phyloP scores from a whole-genome alignment of 2,888 invertebrate species.

The Zygaena filipendulae region DNA sequence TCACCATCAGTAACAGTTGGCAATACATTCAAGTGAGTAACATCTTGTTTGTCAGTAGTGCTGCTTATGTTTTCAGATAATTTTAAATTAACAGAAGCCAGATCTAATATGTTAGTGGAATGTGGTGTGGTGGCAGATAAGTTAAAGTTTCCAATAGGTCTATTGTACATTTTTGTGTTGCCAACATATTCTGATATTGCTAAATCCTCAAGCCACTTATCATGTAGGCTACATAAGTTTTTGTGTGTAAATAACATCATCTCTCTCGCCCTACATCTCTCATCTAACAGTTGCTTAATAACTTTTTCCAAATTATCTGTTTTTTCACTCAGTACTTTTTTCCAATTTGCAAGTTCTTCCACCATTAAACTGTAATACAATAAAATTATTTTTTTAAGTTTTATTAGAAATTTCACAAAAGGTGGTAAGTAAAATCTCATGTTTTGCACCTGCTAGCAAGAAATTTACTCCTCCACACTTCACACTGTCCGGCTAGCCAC shows the following conservation, averaged over 20 bases:
- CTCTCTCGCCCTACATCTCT: conserved; percentile 73
- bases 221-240: conserved; percentile 62
- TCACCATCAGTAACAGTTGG: conserved; percentile 64
- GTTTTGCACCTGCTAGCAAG: conserved; percentile 90
- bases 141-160: conserved; percentile 61
- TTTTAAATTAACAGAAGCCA: conserved; percentile 70
- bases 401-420: neutral
- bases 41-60: conserved; percentile 51
- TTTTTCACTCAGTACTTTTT: conserved; percentile 79
- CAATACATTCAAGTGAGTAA: conserved; percentile 42
- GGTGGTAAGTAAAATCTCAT: no score
- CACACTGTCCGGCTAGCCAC: conserved; percentile 92
- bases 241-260: conserved; percentile 72
- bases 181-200: conserved; percentile 50
- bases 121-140: conserved; percentile 52
- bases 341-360: conserved; percentile 90
- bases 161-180: conserved; percentile 37
- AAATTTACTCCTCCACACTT: conserved; percentile 97
- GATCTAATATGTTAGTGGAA: conserved; percentile 72
- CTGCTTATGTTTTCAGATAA: conserved; percentile 71
- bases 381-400: neutral
- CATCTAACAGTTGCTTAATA: conserved; percentile 76
- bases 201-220: conserved; percentile 55
- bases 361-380: conserved; percentile 82
- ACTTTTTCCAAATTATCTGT: conserved; percentile 76